These are phyloP conservation scores for Mythimna pallens DNA, from an alignment of 2,888 invertebrate genomes.

Conservation along the genomic window DNA sequence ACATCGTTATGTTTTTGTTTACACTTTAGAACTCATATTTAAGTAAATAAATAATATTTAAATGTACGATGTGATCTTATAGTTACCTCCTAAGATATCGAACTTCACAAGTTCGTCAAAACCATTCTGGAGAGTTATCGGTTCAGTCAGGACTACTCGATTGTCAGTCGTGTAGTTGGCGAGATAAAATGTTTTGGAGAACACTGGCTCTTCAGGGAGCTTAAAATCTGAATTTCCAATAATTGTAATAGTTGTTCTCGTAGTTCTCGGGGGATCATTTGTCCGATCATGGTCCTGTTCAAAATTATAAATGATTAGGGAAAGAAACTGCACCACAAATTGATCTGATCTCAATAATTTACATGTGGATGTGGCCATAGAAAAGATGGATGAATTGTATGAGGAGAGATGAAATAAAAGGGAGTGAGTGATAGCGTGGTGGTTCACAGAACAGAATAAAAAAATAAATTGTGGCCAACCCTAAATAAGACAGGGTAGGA, in stretches of 20 bases:
- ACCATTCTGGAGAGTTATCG: slow-evolving; percentile 78
- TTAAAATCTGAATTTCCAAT: slow-evolving; percentile 78
- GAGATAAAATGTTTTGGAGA: slow-evolving; percentile 83
- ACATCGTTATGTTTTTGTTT: background rate
- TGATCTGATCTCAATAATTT: background rate
- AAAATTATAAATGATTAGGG: background rate
- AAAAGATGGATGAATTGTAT: no score
- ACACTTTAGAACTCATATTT: background rate
- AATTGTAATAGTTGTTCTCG: slow-evolving; percentile 77
- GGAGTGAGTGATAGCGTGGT: no score
- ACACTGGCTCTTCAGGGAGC: slow-evolving; percentile 85
- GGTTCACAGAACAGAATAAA: no score
- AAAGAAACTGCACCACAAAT: no score
- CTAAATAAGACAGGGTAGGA: no score
- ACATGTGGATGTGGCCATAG: background rate
- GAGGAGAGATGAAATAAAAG: no score
- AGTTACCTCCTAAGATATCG: slow-evolving; percentile 79
- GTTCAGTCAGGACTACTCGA: slow-evolving; percentile 69
- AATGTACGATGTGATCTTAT: background rate
- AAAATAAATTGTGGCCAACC: no score
- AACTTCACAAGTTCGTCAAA: slow-evolving; percentile 79
- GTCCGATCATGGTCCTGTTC: slow-evolving; percentile 83
- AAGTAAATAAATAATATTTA: background rate
- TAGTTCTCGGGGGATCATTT: slow-evolving; percentile 71
- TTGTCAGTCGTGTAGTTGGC: slow-evolving; percentile 80